Evolutionary conservation across 23 tunicate species (phyloP).

Genomic region (Phallusia fumigata): DNA sequence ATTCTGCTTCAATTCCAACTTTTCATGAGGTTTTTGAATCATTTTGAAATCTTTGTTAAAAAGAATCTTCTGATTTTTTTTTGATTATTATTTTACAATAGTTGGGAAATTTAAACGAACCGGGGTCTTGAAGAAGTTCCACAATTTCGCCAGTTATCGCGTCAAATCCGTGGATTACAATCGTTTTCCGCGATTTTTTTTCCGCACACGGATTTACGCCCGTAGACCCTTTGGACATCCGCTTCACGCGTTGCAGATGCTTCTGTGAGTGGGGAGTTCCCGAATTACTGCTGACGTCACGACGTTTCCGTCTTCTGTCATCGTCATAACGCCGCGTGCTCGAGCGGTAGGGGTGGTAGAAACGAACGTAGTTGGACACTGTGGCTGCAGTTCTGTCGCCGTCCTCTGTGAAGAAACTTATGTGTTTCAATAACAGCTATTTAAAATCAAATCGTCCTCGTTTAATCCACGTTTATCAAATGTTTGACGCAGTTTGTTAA

Average conservation of each 20-base stretch:
- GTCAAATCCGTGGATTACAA: background rate
- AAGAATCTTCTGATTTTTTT: too few relatives aligned
- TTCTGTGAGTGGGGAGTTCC: background rate
- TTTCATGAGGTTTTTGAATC: too few relatives aligned
- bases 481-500: too few relatives aligned
- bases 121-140: background rate
- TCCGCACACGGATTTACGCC: background rate
- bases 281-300: background rate
- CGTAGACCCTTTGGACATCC: background rate
- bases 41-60: too few relatives aligned
- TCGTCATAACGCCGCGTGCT: background rate
- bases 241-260: background rate
- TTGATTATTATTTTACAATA: too few relatives aligned
- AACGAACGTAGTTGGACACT: background rate
- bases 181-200: background rate
- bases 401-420: too few relatives aligned
- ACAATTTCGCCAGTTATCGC: background rate
- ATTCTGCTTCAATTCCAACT: too few relatives aligned
- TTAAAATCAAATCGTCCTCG: too few relatives aligned
- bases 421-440: too few relatives aligned
- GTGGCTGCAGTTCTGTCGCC: background rate
- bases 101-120: background rate
- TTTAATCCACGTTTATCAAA: too few relatives aligned
- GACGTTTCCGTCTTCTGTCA: background rate
- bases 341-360: background rate